Evolutionary conservation across 2,888 invertebrate genomes (phyloP), one percentile per base, ranked within the genome.

Genomic region (Meloe dianella): DNA sequence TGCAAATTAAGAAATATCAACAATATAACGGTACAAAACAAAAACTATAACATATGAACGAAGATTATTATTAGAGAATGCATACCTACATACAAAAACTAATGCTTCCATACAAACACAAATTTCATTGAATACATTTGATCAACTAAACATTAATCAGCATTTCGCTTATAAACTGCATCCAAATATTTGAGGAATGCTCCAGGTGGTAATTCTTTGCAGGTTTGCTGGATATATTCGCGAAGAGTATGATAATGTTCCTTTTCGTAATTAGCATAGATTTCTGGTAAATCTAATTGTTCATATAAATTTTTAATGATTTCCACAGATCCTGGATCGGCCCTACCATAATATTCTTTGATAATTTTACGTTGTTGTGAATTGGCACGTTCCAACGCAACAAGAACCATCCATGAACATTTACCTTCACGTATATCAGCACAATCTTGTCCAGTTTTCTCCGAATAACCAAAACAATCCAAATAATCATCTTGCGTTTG

Each of bases 351-450:
- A 81, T 91, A 90, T 68, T 93, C 89, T 78, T 90, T 87, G 86
- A 95, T 88, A 30, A 93, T 85, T 77, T 89, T 86, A 71, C 87
- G 88, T 79, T 96, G 95, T 5, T 88, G 85, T 0, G 89, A 86
- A 57, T 88, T 88, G 0, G 92, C 93, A 63, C 92, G 87, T 82
- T 95, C 92, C 68, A 97, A 85, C 10, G 97, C 97, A 0, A 94
- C 92, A 0, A 97, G 94, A 1, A 94, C 90, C 35, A 97, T 85
- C 98, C 98, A 99, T 0, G 96, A 91, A 84, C 98, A 98, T 85
- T 98, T 98, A 32, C 97, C 97, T 75, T 97, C 96, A 84, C 92
- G 89, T 74, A 99, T 97, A 80, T 98, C 98, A 0, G 91, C 93
- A 35, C 96, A 95, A 47, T 89, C 85, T 85, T 98, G 98, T 8